Evolutionary conservation across 2,888 invertebrate species (phyloP).

Genomic region (Drosophila rellima): DNA sequence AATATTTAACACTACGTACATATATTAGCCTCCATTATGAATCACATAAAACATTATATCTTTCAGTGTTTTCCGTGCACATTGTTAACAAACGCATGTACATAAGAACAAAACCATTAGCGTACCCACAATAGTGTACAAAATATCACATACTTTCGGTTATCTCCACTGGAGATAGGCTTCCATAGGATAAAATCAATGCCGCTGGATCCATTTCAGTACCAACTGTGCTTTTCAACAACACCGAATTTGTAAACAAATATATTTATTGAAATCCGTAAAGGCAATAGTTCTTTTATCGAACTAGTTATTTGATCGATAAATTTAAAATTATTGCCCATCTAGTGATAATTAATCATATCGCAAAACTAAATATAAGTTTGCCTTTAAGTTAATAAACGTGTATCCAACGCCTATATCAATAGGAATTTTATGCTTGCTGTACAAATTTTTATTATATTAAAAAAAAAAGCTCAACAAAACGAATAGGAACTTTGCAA

Average conservation of each 20-base stretch:
- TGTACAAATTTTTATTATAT: neutral
- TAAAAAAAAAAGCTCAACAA: too few relatives aligned
- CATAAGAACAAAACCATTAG: neutral
- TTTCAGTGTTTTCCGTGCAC: neutral
- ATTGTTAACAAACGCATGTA: neutral
- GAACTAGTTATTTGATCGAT: slow-evolving; percentile 10
- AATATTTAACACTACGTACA: neutral
- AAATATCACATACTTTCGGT: slow-evolving; percentile 45
- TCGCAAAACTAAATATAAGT: too few relatives aligned
- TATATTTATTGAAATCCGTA: neutral
- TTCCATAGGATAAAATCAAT: slow-evolving; percentile 56
- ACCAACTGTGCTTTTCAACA: slow-evolving; percentile 7
- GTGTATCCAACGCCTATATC: too few relatives aligned
- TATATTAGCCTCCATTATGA: neutral
- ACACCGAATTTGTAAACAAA: slow-evolving; percentile 43
- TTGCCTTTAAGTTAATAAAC: too few relatives aligned
- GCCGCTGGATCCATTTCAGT: slow-evolving; percentile 48
- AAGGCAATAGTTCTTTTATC: slow-evolving; percentile 1
- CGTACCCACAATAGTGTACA: neutral
- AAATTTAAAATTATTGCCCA: neutral
- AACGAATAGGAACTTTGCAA: neutral
- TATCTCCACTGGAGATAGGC: slow-evolving; percentile 39
- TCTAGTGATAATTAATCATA: neutral
- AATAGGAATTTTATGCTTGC: too few relatives aligned
- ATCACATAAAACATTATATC: neutral